Conservation (phyloP, 2,888 invertebrate species). For the Myopa tessellatipennis region DNA sequence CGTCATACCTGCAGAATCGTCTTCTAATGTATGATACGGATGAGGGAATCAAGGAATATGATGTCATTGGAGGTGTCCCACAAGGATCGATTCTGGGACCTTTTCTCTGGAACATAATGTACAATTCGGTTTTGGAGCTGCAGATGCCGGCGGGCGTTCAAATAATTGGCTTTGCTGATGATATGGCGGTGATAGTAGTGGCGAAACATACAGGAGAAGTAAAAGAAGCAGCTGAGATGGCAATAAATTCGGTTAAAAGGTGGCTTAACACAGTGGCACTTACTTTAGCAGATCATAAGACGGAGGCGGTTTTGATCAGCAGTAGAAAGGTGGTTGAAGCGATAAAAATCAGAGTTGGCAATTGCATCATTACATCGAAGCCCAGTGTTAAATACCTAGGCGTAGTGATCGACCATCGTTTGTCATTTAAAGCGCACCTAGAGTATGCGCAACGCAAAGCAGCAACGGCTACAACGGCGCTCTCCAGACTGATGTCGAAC, state of each 20-base stretch:
- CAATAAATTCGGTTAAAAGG: too few relatives aligned
- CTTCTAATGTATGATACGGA: neutral
- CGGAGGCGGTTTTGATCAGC: neutral
- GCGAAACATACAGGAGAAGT: neutral
- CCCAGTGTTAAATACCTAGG: neutral
- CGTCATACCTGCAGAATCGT: constrained; percentile 6
- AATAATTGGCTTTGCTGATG: neutral
- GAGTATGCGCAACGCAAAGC: too few relatives aligned
- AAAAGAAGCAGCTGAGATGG: neutral
- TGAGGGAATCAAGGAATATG: neutral
- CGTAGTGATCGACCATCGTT: too few relatives aligned
- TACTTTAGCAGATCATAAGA: constrained; percentile 2
- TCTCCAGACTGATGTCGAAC: too few relatives aligned
- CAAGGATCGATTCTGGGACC: too few relatives aligned
- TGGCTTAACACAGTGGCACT: neutral
- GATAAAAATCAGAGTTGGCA: constrained; percentile 2
- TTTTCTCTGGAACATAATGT: neutral
- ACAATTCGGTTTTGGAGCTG: neutral
- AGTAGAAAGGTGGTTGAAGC: constrained; percentile 2
- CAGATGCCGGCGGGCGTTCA: neutral
- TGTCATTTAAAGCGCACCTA: too few relatives aligned
- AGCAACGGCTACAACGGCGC: too few relatives aligned
- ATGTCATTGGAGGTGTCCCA: neutral
- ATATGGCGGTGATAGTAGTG: neutral
- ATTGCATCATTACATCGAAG: neutral